Evolutionary conservation across 1,140 invertebrate species (phyloP).

Genomic region (Bombus fervidus): DNA sequence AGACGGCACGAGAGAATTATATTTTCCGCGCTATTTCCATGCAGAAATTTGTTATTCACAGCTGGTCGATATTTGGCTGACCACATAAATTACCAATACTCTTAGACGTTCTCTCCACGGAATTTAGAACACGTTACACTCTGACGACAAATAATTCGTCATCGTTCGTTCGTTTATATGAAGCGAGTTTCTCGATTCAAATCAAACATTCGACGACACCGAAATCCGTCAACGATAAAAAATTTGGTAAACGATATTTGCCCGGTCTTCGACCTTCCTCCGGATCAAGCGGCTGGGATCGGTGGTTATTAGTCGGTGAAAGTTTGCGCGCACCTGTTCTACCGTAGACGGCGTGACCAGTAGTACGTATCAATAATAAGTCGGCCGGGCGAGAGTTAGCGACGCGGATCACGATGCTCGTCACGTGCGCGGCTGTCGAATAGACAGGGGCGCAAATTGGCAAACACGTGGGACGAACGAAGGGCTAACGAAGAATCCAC

Average conservation of each 20-base stretch:
- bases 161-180: neutral
- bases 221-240: too few species aligned
- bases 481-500: constrained; percentile 36
- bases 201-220: neutral
- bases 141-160: neutral
- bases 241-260: neutral
- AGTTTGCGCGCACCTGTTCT: neutral
- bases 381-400: neutral
- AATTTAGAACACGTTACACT: neutral
- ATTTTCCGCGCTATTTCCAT: too few species aligned
- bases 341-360: neutral
- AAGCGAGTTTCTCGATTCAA: too few species aligned
- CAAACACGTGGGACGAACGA: constrained; percentile 9
- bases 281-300: neutral
- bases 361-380: constrained; percentile 32
- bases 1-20: too few species aligned
- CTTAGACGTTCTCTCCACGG: neutral
- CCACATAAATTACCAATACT: neutral
- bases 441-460: constrained; percentile 24
- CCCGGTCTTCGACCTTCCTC: fast-evolving
- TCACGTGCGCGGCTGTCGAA: constrained; percentile 28
- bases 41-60: neutral
- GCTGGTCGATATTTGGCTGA: neutral
- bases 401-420: constrained; percentile 22
- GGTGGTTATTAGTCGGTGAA: neutral